Evolutionary conservation across 2,888 invertebrate genomes (phyloP), one percentile per base, ranked within the genome.

Genomic region (Diarsia mendica): DNA sequence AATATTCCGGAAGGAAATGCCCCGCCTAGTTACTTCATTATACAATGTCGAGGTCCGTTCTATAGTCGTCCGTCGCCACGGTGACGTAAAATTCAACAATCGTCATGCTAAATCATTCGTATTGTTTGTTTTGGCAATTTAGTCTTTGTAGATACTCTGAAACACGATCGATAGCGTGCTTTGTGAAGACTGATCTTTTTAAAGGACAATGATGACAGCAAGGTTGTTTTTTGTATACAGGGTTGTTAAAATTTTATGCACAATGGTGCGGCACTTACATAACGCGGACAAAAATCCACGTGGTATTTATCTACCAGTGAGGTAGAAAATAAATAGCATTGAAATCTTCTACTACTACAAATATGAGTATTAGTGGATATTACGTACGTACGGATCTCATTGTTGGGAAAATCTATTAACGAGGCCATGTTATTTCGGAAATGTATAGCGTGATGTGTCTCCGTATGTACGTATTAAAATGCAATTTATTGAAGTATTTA

Each of bases 51-150:
- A 66, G 58, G 48, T 53, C 15, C 44, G 18, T 33, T 48, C 58
- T 67, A 74, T 58, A 67, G 60, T 71, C 60, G 70, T 10, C 28
- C 9, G 55, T 64, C 46, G 69, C 61, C 67, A 85, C 28, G 67
- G 72, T 84, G 73, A 86, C 74, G 86, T 79, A 69, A 60, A 61
- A 55, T 23, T 71, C 63, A 86, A 75, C 80, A 73, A 76, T 68
- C 72, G 61, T 83, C 67, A 61, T 71, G 67, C 51, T 46, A 64
- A 73, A 65, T 86, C 64, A 79, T 58, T 68, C 33, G 18, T 13
- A 33, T 9, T 73, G 66, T 82, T 84, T 67, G 65, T 66, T 71
- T 82, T 49, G 33, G 44, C n/a, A 49, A 82, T 78, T 67, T 67
- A 55, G 46, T 33, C 20, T 61, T 44, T 66, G 28, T 20, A 66